Conservation (phyloP, 2,113 vertebrate species). For the Pterocles gutturalis region DNA sequence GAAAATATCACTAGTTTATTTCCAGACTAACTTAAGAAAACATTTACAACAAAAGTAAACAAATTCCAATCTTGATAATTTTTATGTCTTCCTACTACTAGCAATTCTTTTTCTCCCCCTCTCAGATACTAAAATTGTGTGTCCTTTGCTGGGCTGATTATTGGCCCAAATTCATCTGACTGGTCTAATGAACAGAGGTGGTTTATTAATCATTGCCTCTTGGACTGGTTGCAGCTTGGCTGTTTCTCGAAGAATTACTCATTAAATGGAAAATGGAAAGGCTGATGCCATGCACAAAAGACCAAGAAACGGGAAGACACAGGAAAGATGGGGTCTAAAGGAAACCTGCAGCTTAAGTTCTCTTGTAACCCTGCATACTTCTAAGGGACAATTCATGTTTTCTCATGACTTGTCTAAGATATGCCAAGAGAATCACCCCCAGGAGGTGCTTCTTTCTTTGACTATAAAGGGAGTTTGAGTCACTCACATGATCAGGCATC, state of each 20-base stretch:
- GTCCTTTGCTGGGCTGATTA: background rate
- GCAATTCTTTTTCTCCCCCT: background rate
- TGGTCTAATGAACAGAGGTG: background rate
- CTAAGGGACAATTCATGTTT: background rate
- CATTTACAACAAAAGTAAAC: background rate
- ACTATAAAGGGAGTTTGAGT: background rate
- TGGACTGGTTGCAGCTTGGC: background rate
- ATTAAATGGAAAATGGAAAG: background rate
- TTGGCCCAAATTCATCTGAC: background rate
- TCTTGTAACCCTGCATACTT: background rate
- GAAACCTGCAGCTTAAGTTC: background rate
- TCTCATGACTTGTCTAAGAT: background rate
- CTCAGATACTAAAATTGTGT: background rate
- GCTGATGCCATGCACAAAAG: background rate
- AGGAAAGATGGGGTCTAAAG: background rate
- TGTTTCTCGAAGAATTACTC: background rate
- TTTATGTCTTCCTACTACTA: background rate
- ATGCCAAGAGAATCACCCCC: background rate
- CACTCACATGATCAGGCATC: background rate
- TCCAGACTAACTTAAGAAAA: background rate
- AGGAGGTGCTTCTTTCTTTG: background rate
- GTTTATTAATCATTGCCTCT: background rate
- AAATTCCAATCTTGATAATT: background rate
- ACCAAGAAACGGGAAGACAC: background rate
- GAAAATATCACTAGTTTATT: background rate